These are phyloP conservation scores for Drosophila nigricruria DNA, from an alignment of 2,888 invertebrate species.

Conservation along the genomic window DNA sequence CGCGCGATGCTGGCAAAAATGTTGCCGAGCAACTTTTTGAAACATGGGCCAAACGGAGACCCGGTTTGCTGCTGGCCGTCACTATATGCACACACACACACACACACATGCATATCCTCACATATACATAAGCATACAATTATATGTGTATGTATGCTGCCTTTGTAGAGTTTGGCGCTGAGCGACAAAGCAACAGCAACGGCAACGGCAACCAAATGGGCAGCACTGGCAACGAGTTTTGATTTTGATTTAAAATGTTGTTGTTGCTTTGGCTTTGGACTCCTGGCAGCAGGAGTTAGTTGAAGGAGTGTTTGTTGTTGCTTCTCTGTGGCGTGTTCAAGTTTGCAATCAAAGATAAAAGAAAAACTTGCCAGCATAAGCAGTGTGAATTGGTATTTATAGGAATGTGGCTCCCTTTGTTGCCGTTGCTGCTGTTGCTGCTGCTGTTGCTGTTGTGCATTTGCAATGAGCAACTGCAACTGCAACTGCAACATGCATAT, in stretches of 20 bases:
- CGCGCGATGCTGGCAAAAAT: slow-evolving; percentile 72
- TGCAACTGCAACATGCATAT: slow-evolving; percentile 8
- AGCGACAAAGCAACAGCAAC: no score
- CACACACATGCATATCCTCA: background rate
- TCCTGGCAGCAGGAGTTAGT: slow-evolving; percentile 59
- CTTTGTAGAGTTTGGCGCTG: slow-evolving; percentile 49
- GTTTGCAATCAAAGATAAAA: slow-evolving; percentile 77
- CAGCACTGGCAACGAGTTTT: slow-evolving; percentile 70
- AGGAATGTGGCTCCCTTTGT: slow-evolving; percentile 68
- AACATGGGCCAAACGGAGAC: slow-evolving; percentile 52
- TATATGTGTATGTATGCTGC: slow-evolving; percentile 7
- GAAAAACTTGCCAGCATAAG: slow-evolving; percentile 59
- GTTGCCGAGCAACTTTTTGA: slow-evolving; percentile 79
- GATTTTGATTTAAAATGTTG: slow-evolving; percentile 39
- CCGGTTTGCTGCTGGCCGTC: slow-evolving; percentile 51
- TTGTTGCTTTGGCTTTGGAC: slow-evolving; percentile 14
- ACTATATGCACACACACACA: slow-evolving; percentile 17
- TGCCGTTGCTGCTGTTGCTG: slow-evolving; percentile 30
- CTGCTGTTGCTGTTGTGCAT: slow-evolving; percentile 40
- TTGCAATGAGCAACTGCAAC: slow-evolving; percentile 59
- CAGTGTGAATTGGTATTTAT: slow-evolving; percentile 78
- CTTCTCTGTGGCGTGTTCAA: slow-evolving; percentile 54
- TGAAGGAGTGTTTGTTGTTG: slow-evolving; percentile 41
- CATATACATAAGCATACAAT: slow-evolving; percentile 1
- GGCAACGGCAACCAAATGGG: slow-evolving; percentile 60